Evolutionary conservation across 1,140 invertebrate genomes (phyloP).

Genomic region (Plodia interpunctella): DNA sequence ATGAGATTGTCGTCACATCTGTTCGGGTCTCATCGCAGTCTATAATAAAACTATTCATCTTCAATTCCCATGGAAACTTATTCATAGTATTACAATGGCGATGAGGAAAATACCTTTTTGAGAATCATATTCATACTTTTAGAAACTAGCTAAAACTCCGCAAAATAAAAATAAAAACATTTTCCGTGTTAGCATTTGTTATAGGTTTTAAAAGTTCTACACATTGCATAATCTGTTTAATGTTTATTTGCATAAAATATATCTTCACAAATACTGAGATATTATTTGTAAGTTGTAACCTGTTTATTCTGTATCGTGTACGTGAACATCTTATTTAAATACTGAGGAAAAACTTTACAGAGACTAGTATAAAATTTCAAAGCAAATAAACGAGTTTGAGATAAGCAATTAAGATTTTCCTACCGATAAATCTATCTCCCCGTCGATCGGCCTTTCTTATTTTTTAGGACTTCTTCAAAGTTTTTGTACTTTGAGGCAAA

Average conservation of each 20-base stretch:
- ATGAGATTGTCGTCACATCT: too few relatives aligned
- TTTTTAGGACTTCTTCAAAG: not conserved
- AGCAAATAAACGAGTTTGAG: not conserved
- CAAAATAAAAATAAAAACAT: too few relatives aligned
- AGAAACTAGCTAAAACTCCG: too few relatives aligned
- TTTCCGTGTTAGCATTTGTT: too few relatives aligned
- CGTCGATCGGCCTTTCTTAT: not conserved
- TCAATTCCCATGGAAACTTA: constrained; percentile 21
- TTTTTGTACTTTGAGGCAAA: not conserved
- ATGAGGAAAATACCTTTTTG: constrained; percentile 18
- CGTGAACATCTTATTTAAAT: not conserved
- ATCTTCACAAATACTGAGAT: too few relatives aligned
- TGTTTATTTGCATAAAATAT: too few relatives aligned
- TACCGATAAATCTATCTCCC: not conserved
- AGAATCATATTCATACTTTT: not conserved
- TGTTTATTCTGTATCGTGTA: too few relatives aligned
- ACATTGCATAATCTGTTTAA: too few relatives aligned
- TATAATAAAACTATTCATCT: constrained; percentile 19
- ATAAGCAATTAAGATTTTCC: constrained; percentile 6
- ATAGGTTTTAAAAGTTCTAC: too few relatives aligned
- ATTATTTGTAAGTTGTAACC: too few relatives aligned
- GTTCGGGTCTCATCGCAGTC: too few relatives aligned
- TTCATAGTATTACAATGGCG: constrained; percentile 23
- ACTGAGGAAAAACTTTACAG: not conserved
- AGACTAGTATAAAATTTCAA: constrained; percentile 4